These are phyloP conservation scores for Platerodrilus igneus DNA, from an alignment of 2,888 invertebrate species.

Conservation along the genomic window DNA sequence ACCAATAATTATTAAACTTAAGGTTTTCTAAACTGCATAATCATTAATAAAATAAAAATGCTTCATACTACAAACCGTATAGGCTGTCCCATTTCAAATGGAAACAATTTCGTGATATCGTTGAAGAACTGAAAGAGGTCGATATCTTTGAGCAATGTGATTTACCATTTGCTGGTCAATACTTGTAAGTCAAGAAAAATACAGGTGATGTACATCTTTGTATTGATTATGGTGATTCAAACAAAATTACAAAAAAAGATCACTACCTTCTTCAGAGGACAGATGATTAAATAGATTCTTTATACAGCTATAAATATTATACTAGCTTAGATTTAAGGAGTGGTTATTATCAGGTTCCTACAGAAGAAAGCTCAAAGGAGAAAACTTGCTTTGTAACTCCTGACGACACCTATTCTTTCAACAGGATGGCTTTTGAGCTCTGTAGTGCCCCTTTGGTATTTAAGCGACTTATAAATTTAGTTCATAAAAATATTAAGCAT, in stretches of 20 bases:
- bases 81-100: constrained; percentile 28
- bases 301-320: constrained; percentile 30
- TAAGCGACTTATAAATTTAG: constrained; percentile 28
- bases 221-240: constrained; percentile 37
- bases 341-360: constrained; percentile 37
- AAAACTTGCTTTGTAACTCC: constrained; percentile 36
- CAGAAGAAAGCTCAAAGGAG: constrained; percentile 26
- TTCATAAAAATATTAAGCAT: constrained; percentile 2
- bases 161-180: constrained; percentile 31
- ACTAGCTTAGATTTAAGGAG: constrained; percentile 33
- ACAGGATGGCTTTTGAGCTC: constrained; percentile 37
- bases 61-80: constrained; percentile 33
- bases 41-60: too few species aligned
- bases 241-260: constrained; percentile 32
- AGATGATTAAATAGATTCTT: constrained; percentile 31
- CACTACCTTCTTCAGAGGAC: constrained; percentile 35
- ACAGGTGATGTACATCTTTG: constrained; percentile 27
- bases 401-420: constrained; percentile 35
- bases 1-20: too few species aligned
- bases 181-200: constrained; percentile 31
- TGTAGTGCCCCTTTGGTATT: constrained; percentile 36
- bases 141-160: constrained; percentile 20
- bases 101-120: constrained; percentile 24
- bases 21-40: too few species aligned
- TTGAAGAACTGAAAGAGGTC: constrained; percentile 22